Base-by-base conservation (phyloP, 2,113 vertebrate genomes). In the Nibea albiflora region DNA sequence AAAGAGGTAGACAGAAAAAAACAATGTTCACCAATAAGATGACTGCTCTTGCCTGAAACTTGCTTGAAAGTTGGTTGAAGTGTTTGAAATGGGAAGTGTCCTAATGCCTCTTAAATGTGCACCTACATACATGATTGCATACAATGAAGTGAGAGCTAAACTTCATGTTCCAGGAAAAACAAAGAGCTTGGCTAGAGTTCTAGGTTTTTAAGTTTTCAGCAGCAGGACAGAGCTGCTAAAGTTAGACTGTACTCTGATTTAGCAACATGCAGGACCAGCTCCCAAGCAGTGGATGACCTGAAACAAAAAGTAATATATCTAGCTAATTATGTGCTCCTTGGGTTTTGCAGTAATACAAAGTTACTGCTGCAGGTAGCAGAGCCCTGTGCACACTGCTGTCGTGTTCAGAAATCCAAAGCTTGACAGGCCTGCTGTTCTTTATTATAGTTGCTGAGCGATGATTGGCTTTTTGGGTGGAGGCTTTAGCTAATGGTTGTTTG, bases 371-470 rank as follows among this genome's bases (percentile, higher is more conserved):
- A 53, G 49, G 3, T 53, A 53, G 19, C n/a, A 42, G 20, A 24
- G 39, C 10, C 35, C 5, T n/a, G 19, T 44, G 35, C 19, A 60
- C 26, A 73, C 26, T 12, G 15, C 53, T 71, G 24, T 31, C 14
- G 19, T 71, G 60, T 19, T 50, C 14, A 73, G 19, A 61, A 60
- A 73, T 22, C 15, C 20, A 39, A 63, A 63, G 14, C 72, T 63
- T 53, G 44, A 62, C 46, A 62, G 56, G 60, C 49, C 28, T 42
- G 60, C 49, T 1, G 4, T 42, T 42, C 26, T 8, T 61, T 50
- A 16, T 26, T 20, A 26, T 4, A 2, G 26, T 53, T 74, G 56
- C 39, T 65, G 11, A 31, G 53, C 19, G 26, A 10, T 28, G 57
- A 46, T 9, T n/a, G 47, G 2, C 53, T 56, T 12, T 28, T 56